Conservation (phyloP, 2,113 vertebrate species). For the Daboia siamensis region DNA sequence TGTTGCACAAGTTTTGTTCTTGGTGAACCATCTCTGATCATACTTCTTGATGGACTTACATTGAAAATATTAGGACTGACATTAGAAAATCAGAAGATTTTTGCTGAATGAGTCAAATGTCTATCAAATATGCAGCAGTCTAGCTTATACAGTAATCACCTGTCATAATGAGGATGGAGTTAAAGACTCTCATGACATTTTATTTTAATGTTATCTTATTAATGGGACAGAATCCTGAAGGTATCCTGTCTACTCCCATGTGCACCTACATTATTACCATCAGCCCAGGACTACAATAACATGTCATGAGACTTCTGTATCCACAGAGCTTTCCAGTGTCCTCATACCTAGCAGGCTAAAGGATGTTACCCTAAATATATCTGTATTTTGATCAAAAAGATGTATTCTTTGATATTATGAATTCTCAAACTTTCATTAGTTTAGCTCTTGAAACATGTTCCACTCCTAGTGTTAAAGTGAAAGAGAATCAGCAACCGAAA, state of each 20-base stretch:
- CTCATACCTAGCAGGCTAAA: background rate
- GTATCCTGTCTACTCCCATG: background rate
- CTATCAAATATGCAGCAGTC: background rate
- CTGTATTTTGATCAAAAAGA: background rate
- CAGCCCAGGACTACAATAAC: background rate
- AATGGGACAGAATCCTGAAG: background rate
- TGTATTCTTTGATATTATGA: background rate
- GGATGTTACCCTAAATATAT: background rate
- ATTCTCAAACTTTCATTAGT: background rate
- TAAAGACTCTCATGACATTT: background rate
- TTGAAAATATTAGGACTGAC: background rate
- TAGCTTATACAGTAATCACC: background rate
- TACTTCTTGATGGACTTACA: background rate
- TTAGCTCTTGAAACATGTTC: background rate
- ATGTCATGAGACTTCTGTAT: background rate
- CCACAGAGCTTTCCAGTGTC: background rate
- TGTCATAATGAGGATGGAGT: background rate
- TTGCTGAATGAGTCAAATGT: background rate
- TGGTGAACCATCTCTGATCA: background rate
- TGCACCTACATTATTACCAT: background rate
- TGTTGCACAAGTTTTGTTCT: background rate
- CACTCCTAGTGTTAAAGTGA: background rate
- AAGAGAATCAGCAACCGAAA: background rate
- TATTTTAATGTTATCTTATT: background rate
- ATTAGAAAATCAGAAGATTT: background rate